A percentile compares a stretch with the other conserved stretches of the same genome.
phyloP scores from a whole-genome alignment of 37 sponge, comb jelly and placozoan species.

The Corticium candelabrum region DNA sequence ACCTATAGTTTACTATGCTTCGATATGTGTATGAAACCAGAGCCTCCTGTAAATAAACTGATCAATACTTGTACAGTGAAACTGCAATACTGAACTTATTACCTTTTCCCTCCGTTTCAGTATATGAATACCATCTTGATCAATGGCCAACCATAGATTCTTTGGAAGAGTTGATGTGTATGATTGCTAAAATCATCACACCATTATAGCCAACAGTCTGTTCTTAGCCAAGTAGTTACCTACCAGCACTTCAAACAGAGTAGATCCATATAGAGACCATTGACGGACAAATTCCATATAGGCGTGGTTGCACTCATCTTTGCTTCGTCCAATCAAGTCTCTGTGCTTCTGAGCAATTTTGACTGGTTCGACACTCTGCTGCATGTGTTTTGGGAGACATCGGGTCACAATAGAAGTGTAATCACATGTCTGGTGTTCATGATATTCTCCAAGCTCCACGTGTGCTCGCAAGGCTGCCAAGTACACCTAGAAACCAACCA shows the following conservation, averaged over 20 bases:
- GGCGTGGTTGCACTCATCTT: slow-evolving; percentile 51
- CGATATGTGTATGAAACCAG: slow-evolving; percentile 87
- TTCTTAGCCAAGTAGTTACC: too few relatives aligned
- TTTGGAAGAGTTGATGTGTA: slow-evolving; percentile 88
- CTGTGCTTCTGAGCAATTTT: slow-evolving; percentile 70
- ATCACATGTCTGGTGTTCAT: slow-evolving; percentile 16
- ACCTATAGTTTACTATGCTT: slow-evolving; percentile 90
- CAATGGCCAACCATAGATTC: slow-evolving; percentile 93
- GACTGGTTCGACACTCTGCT: slow-evolving; percentile 44
- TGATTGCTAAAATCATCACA: slow-evolving; percentile 38
- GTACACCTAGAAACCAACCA: slow-evolving; percentile 24
- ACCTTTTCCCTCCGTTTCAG: slow-evolving; percentile 79
- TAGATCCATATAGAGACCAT: slow-evolving; percentile 89
- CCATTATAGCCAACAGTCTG: too few relatives aligned
- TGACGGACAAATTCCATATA: slow-evolving; percentile 70
- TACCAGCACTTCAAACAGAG: slow-evolving; percentile 78
- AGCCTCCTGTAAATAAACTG: slow-evolving; percentile 40
- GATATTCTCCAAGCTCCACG: slow-evolving; percentile 51
- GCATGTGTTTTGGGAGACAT: slow-evolving; percentile 76
- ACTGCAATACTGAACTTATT: background rate
- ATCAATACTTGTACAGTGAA: background rate
- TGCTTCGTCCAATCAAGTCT: slow-evolving; percentile 3
- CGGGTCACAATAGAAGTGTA: slow-evolving; percentile 58
- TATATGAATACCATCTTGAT: slow-evolving; percentile 76
- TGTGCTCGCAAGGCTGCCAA: slow-evolving; percentile 82